Evolutionary conservation across 1,140 invertebrate species (phyloP), one percentile per base, ranked within the genome.

Genomic region (Euglossa dilemma): DNA sequence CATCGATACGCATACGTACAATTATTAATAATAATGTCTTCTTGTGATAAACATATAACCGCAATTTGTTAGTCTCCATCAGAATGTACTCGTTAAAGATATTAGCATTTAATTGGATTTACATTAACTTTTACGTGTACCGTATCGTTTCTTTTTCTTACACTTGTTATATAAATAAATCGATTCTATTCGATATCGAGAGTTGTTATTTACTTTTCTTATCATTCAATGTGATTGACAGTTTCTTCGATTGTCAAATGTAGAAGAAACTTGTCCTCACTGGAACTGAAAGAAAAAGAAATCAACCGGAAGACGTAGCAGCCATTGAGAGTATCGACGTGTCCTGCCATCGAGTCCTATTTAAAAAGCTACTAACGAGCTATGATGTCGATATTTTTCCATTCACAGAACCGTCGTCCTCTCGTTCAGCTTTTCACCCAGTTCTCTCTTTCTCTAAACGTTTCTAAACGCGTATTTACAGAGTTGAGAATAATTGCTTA

Each of bases 1-100:
- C 88, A 83, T 87, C 82, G 59, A 84, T 89, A 84, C 87, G 70
- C 85, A 86, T 87, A 87, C 86, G 56, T 86, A 89, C 88, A 85
- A 78, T 84, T 88, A 84, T 82, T 86, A 89, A 81, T 89, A 85
- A 88, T 89, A 88, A 89, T 88, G 66, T 84, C 45, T 70, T 47
- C 66, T 82, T 78, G 67, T 64, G 87, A 82, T 89, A 87, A 76
- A 86, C 76, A 85, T 79, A 89, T 92, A 93, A 92, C 91, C 90
- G 90, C 86, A 92, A 90, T 86, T 91, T 92, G 92, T 93, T 94
- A 94, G 93, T 94, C 83, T 91, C 69, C 83, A 83, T 90, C 89
- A 90, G 86, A 89, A 92, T 81, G 64, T 90, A 91, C 87, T 91
- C 85, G 71, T 89, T 92, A 93, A 76, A 91, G 85, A 93, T 59